These are phyloP conservation scores for Hypena proboscidalis DNA, from an alignment of 2,888 invertebrate genomes.

Conservation along the genomic window DNA sequence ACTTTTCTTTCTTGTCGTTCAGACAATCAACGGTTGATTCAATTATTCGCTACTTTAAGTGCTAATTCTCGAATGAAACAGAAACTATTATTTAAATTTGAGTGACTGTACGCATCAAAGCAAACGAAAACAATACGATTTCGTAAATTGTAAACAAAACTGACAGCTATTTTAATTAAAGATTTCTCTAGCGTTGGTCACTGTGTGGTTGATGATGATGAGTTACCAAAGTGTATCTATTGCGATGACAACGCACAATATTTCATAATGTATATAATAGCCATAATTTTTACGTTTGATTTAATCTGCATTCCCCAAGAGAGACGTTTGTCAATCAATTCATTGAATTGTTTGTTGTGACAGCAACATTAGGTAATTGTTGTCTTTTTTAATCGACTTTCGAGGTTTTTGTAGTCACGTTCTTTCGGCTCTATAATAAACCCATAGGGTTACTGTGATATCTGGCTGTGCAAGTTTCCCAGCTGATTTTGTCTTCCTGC, in stretches of 20 bases:
- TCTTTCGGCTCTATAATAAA: too few species aligned
- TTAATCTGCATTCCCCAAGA: not conserved
- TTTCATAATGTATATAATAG: slow-evolving; percentile 10
- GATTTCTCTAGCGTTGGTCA: slow-evolving; percentile 18
- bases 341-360: not conserved
- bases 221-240: slow-evolving; percentile 8
- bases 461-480: too few species aligned
- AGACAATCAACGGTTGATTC: slow-evolving; percentile 66
- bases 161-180: slow-evolving; percentile 30
- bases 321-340: not conserved
- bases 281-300: slow-evolving; percentile 8
- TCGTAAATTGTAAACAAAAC: slow-evolving; percentile 18
- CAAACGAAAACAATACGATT: slow-evolving; percentile 37
- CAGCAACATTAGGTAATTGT: too few species aligned
- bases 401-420: too few species aligned
- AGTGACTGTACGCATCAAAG: slow-evolving; percentile 27
- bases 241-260: slow-evolving; percentile 28
- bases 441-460: too few species aligned
- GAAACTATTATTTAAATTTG: slow-evolving; percentile 36
- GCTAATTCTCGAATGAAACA: slow-evolving; percentile 53
- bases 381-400: too few species aligned
- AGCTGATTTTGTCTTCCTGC: too few species aligned
- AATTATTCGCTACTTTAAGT: slow-evolving; percentile 59
- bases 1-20: slow-evolving; percentile 64
- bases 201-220: slow-evolving; percentile 3